Conservation (phyloP, 2,113 vertebrate genomes). For the Alethe diademata region DNA sequence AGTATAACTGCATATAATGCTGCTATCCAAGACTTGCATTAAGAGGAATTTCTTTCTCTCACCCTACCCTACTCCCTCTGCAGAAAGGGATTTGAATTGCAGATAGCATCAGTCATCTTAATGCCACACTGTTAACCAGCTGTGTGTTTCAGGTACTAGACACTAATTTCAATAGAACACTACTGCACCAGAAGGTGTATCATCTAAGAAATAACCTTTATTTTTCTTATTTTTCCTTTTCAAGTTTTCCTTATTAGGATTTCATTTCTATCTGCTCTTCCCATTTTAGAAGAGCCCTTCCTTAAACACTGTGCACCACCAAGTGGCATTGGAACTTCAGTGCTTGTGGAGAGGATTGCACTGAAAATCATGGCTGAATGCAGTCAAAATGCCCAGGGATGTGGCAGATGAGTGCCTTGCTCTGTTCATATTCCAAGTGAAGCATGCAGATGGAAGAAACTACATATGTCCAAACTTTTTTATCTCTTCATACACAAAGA, state of each 20-base stretch:
- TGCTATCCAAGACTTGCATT: slow-evolving; percentile 12
- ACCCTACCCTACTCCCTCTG: background rate
- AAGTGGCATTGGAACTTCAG: background rate
- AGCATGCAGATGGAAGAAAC: background rate
- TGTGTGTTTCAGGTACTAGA: background rate
- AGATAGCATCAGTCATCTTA: background rate
- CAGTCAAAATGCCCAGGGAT: background rate
- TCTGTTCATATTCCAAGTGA: background rate
- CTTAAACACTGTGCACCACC: accelerated
- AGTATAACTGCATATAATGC: background rate
- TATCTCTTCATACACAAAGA: background rate
- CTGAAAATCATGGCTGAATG: background rate
- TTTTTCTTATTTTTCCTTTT: background rate
- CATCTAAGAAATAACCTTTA: background rate
- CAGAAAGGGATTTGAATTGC: slow-evolving; percentile 4
- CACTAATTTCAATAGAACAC: background rate
- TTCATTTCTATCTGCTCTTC: background rate
- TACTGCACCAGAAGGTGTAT: background rate
- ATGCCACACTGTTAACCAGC: background rate
- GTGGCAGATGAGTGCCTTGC: accelerated
- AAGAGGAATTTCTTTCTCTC: background rate
- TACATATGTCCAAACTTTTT: background rate
- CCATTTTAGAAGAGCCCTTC: background rate
- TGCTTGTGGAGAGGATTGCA: background rate
- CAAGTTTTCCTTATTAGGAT: background rate